Evolutionary conservation across 2,888 invertebrate species (phyloP).

Genomic region (Cataglyphis livida): DNA sequence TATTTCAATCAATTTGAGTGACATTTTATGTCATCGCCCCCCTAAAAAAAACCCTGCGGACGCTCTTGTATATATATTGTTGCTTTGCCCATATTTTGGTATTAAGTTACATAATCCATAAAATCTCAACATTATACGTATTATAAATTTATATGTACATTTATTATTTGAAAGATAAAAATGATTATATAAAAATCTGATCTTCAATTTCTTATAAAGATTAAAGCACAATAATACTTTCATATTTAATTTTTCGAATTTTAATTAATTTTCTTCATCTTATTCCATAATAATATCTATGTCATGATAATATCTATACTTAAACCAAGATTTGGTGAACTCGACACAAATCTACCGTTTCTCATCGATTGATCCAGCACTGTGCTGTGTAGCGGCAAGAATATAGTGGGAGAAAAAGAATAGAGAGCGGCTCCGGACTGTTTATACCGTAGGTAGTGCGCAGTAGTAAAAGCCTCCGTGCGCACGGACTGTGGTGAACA

Average conservation of each 20-base stretch:
- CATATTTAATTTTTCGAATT: background rate
- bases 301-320: background rate
- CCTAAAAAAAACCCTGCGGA: too few relatives aligned
- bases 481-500: constrained; percentile 74
- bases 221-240: background rate
- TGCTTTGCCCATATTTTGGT: background rate
- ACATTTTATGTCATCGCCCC: too few relatives aligned
- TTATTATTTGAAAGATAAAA: background rate
- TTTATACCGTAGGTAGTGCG: constrained; percentile 74
- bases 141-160: background rate
- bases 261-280: background rate
- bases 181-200: constrained; percentile 1
- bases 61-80: background rate
- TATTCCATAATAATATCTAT: background rate
- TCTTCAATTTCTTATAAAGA: background rate
- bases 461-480: constrained; percentile 78
- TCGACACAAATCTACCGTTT: background rate
- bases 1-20: too few relatives aligned
- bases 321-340: background rate
- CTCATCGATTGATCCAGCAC: constrained; percentile 40
- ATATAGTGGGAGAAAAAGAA: constrained; percentile 66
- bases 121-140: background rate
- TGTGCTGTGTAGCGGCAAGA: constrained; percentile 3
- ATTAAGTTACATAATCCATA: background rate
- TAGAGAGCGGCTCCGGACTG: constrained; percentile 67